A percentile compares a stretch with the other conserved stretches of the same genome.
phyloP scores from a whole-genome alignment of 2,888 invertebrate genomes.

The Diploptera punctata region DNA sequence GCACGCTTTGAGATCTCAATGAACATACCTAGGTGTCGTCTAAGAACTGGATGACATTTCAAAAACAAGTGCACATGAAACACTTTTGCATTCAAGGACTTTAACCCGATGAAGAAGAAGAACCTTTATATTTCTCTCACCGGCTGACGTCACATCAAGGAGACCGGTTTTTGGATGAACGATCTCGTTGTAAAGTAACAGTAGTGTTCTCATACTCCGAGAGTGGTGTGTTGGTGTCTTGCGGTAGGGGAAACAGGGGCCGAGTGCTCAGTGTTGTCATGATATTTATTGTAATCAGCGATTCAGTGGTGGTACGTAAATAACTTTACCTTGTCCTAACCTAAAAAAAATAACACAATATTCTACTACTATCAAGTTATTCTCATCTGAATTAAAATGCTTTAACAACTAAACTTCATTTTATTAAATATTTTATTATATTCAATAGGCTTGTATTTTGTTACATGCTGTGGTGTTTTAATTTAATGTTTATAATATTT shows the following conservation, averaged over 20 bases:
- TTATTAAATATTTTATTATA: too few species aligned
- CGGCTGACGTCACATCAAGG: background rate
- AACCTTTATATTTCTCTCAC: conserved; percentile 9
- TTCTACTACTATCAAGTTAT: too few species aligned
- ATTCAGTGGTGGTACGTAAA: too few species aligned
- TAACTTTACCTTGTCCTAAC: too few species aligned
- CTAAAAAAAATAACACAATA: too few species aligned
- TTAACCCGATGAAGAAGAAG: background rate
- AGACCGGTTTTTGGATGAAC: conserved; percentile 19
- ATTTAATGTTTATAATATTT: too few species aligned
- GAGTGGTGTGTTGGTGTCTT: background rate
- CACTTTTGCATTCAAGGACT: conserved; percentile 18
- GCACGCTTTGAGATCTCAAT: background rate
- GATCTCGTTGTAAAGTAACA: background rate
- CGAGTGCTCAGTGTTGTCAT: too few species aligned
- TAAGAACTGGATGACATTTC: background rate
- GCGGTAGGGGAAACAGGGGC: background rate
- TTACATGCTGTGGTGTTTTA: too few species aligned
- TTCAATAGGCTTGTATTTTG: too few species aligned
- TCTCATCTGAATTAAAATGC: too few species aligned
- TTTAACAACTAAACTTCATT: too few species aligned
- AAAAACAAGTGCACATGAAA: background rate
- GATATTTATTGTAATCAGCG: too few species aligned
- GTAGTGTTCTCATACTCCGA: background rate
- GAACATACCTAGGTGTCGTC: background rate